Base-by-base conservation (phyloP, 2,888 invertebrate species). In the Philonicus albiceps region DNA sequence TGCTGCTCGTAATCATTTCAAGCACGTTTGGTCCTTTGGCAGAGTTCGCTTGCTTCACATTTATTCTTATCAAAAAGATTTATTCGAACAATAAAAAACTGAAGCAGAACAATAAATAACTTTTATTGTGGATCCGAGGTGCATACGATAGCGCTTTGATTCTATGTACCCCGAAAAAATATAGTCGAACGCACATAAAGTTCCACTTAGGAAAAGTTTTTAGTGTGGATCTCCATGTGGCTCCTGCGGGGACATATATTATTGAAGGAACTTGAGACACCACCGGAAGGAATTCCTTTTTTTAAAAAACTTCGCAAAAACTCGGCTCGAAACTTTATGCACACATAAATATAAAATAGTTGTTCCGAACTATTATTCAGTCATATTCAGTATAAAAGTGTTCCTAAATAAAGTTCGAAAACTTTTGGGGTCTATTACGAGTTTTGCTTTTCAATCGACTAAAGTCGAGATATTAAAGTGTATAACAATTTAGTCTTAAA, bases 1-100 rank as follows among this genome's bases (percentile, higher is more conserved):
- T 78, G 16, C 78, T 30, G 4, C 5, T 40, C n/a, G 81, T 37
- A 81, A 81, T 81, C 81, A 64, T 64, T 81, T 81, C 27, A 81
- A 31, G 53, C 30, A 55, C 16, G 34, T 19, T 55, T 55, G 2
- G 31, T 8, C 22, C 30, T 81, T 55, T 55, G 64, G 34, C 37
- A 27, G 22, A 81, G 3, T 34, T 34, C 22, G 27, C 31, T 81
- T 34, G 31, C 27, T 80, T 27, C 13, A 53, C 40, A 81, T 64
- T 81, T 55, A 64, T 55, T 27, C 55, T 49, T 53, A 55, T 43
- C 27, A 81, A 81, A 81, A 49, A 55, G 55, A 81, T 55, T 81
- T 81, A 34, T 64, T 81, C 22, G 30, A 16, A 49, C 81, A n/a
- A 76, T 76, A 22, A 76, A 76, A 76, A 64, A 64, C 11, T 64